A percentile compares a stretch with the other conserved stretches of the same genome.
These are phyloP conservation scores for Leptosomus discolor DNA, from an alignment of 2,113 vertebrate species.

Conservation along the genomic window DNA sequence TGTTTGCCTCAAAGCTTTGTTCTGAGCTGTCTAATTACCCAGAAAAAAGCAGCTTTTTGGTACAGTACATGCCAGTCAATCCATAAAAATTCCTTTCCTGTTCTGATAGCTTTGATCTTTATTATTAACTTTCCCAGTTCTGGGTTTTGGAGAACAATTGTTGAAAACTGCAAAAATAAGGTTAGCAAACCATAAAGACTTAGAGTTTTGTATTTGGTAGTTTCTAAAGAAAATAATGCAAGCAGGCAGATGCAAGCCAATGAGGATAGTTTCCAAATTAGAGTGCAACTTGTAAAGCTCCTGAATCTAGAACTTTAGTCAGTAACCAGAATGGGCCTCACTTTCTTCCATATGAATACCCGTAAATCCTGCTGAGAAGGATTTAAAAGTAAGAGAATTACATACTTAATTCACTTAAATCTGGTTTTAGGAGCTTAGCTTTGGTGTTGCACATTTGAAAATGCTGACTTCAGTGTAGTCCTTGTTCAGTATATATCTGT, in stretches of 20 bases:
- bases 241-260: not conserved
- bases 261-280: not conserved
- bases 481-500: not conserved
- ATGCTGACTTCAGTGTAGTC: not conserved
- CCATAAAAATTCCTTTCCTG: not conserved
- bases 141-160: not conserved
- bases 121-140: not conserved
- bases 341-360: not conserved
- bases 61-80: not conserved
- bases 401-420: not conserved
- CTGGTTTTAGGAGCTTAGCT: not conserved
- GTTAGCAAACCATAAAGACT: not conserved
- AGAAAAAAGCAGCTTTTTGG: not conserved
- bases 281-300: not conserved
- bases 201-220: not conserved
- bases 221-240: not conserved
- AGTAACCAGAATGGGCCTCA: not conserved
- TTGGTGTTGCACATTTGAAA: not conserved
- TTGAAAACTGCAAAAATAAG: not conserved
- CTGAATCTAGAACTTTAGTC: not conserved
- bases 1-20: slow-evolving; percentile 3
- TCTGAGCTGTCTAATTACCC: not conserved
- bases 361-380: not conserved
- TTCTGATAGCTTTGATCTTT: slow-evolving; percentile 23
- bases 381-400: not conserved